Evolutionary conservation across 2,113 vertebrate genomes (phyloP), one percentile per base, ranked within the genome.

Genomic region (Pseudorasbora parva): DNA sequence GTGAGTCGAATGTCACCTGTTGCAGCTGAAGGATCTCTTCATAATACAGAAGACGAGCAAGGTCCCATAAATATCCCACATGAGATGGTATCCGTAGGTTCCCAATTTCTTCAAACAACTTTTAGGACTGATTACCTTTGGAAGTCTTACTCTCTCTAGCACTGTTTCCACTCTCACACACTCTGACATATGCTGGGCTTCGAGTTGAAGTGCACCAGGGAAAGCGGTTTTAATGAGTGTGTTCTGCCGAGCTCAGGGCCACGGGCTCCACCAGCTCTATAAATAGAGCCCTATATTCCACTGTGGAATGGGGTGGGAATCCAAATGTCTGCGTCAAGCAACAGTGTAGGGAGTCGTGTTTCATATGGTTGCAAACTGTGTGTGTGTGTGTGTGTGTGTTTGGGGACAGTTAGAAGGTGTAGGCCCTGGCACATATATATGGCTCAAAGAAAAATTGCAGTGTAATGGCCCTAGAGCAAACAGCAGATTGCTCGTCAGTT

Each of bases 271-370:
- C 89, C 89, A 89, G 85, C 11, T 83, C 94, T 95, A 95, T 89
- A 94, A 95, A 94, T 95, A 95, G 93, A 89, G 91, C 90, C 90
- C 91, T 92, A 91, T 94, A 93, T 94, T 93, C 92, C 91, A 92
- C 93, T 92, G 88, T 82, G 86, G 92, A 90, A 93, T 92, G 85
- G 86, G 88, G 85, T 86, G 93, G 92, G 92, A 91, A 89, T 86
- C 89, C 92, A 78, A 91, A 91, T 92, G 85, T 83, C 66, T 60
- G 54, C 74, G 54, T 84, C 90, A 84, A 89, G 91, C 88, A 43
- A 85, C 88, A 88, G 88, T 49, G 57, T 84, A 83, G 84, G 75
- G 93, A 92, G 88, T 92, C 89, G 60, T 91, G 90, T 94, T 93
- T 93, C 92, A 83, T 81, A 88, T 86, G 89, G 82, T 84, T 82